These are phyloP conservation scores for Labeo calbasu DNA, from an alignment of 2,797 vertebrate genomes.

Conservation along the genomic window DNA sequence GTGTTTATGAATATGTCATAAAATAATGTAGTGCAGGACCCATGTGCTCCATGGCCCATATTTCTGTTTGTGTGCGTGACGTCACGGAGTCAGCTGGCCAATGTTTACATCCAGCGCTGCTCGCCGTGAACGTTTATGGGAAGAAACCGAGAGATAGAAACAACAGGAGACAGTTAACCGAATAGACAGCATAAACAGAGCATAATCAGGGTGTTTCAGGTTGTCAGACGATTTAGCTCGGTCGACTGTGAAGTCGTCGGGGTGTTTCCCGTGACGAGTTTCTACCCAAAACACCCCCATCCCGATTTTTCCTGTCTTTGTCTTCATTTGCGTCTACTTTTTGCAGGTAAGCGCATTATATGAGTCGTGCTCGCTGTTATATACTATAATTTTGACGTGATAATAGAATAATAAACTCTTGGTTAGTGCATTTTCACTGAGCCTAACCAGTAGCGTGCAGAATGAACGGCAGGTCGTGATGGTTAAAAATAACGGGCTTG, in stretches of 20 bases:
- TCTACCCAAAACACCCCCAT: conserved; percentile 30
- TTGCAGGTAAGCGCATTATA: conserved; percentile 28
- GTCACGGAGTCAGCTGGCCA: conserved; percentile 67
- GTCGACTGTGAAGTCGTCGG: conserved; percentile 31
- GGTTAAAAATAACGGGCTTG: not conserved
- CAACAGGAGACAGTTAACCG: not conserved
- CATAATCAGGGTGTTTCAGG: conserved; percentile 7
- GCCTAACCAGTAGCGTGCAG: not conserved
- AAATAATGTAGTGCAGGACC: conserved; percentile 11
- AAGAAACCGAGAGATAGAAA: conserved; percentile 41
- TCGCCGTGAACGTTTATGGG: conserved; percentile 47
- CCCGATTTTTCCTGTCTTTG: not conserved
- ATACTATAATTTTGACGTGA: not conserved
- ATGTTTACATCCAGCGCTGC: conserved; percentile 67
- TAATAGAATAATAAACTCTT: not conserved
- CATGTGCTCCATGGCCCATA: conserved; percentile 35
- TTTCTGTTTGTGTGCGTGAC: conserved; percentile 61
- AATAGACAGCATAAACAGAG: not conserved
- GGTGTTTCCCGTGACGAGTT: conserved; percentile 45
- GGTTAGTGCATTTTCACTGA: not conserved
- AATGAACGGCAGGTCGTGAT: not conserved
- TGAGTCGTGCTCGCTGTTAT: not conserved
- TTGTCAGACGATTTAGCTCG: conserved; percentile 6
- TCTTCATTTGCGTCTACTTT: conserved; percentile 8
- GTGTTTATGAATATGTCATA: not conserved